phyloP scores from a whole-genome alignment of 2,888 invertebrate genomes.

The Cecidostiba fungosa region DNA sequence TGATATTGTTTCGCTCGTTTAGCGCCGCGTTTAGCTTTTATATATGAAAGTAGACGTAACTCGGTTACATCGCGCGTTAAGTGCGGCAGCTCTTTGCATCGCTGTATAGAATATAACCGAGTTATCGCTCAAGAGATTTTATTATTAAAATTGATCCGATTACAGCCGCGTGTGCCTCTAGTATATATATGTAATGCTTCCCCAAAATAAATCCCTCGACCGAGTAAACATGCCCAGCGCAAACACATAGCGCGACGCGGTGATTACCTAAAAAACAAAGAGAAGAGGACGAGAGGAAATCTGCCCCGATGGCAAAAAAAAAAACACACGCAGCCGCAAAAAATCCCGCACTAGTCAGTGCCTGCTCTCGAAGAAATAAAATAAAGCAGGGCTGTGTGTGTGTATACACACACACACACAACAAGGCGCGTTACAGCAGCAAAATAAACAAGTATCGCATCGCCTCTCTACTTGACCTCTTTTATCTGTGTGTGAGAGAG shows the following conservation, averaged over 20 bases:
- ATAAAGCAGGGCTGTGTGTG: background rate
- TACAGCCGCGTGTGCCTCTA: background rate
- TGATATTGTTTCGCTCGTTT: background rate
- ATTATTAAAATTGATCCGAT: conserved; percentile 7
- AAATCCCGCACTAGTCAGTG: background rate
- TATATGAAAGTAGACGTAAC: too few species aligned
- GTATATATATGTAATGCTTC: background rate
- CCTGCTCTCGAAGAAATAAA: conserved; percentile 1
- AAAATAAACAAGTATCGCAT: conserved; percentile 57
- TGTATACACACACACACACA: background rate
- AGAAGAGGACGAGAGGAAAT: background rate
- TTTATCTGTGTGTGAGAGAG: conserved; percentile 36
- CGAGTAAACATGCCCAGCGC: background rate
- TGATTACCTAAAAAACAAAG: background rate
- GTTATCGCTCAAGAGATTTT: background rate
- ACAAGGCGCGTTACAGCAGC: background rate
- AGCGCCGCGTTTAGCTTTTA: too few species aligned
- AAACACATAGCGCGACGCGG: background rate
- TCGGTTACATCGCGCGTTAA: background rate
- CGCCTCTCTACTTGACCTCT: conserved; percentile 55
- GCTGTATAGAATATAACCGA: background rate
- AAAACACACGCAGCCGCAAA: background rate
- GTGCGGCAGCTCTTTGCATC: background rate
- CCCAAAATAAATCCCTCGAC: background rate
- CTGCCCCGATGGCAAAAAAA: background rate